Conservation (phyloP, 2,888 invertebrate species). For the Callyntrura guangdongensis region DNA sequence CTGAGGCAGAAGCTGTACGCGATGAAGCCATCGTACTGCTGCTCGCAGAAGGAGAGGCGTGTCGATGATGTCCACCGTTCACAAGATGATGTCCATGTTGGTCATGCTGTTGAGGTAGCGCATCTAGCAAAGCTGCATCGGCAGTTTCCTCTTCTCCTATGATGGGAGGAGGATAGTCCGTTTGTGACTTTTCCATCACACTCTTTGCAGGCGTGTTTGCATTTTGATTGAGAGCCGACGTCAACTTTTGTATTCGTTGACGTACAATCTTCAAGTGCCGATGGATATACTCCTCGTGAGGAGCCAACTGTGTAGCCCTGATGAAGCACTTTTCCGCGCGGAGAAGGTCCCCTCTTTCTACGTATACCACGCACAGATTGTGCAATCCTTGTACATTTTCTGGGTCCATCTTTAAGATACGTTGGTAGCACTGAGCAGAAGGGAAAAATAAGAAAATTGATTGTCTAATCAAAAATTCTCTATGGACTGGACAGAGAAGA, state of each 20-base stretch:
- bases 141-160: conserved; percentile 54
- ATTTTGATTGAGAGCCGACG: conserved; percentile 77
- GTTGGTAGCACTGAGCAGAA: conserved; percentile 92
- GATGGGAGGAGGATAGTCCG: conserved; percentile 69
- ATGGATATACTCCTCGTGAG: conserved; percentile 95
- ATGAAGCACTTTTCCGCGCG: conserved; percentile 94
- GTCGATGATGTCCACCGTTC: conserved; percentile 35
- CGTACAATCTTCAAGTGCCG: conserved; percentile 96
- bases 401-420: conserved; percentile 94
- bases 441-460: not conserved
- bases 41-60: conserved; percentile 18
- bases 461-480: not conserved
- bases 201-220: conserved; percentile 67
- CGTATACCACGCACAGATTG: conserved; percentile 98
- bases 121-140: conserved; percentile 41
- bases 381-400: conserved; percentile 97
- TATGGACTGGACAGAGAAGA: not conserved
- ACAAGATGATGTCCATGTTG: conserved; percentile 50
- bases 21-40: conserved; percentile 9
- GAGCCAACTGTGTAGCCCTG: conserved; percentile 93
- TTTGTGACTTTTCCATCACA: conserved; percentile 75
- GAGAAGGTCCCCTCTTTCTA: conserved; percentile 95
- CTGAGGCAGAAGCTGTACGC: not conserved
- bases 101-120: conserved; percentile 55
- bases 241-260: conserved; percentile 87